Percentiles rank a stretch among this genome's conserved stretches.
These are phyloP conservation scores for Thunnus albacares DNA, from an alignment of 2,797 vertebrate species.

Conservation along the genomic window DNA sequence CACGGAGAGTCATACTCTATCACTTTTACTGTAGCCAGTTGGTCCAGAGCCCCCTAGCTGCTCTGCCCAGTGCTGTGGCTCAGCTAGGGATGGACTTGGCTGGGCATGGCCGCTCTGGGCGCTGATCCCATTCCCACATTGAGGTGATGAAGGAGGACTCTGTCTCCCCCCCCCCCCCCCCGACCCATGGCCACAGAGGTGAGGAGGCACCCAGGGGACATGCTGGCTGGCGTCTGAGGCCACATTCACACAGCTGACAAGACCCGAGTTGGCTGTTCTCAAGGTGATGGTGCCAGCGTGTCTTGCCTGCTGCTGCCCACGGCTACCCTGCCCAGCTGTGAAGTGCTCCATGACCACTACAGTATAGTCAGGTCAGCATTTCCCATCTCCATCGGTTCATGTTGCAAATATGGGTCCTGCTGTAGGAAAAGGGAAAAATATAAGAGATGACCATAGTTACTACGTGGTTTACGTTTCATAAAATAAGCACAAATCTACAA, in stretches of 20 bases:
- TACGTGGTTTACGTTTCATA: slow-evolving; percentile 1
- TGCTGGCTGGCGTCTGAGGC: slow-evolving; percentile 70
- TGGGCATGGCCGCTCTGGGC: slow-evolving; percentile 54
- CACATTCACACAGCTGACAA: slow-evolving; percentile 73
- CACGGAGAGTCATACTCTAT: slow-evolving; percentile 38
- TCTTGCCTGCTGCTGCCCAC: slow-evolving; percentile 71
- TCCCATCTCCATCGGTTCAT: slow-evolving; percentile 43
- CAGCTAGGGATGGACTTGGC: slow-evolving; percentile 65
- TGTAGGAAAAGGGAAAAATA: background rate
- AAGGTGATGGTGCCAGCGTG: slow-evolving; percentile 74
- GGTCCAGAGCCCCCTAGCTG: slow-evolving; percentile 59
- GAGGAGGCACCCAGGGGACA: slow-evolving; percentile 78
- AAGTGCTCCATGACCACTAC: slow-evolving; percentile 59
- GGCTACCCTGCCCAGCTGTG: slow-evolving; percentile 55
- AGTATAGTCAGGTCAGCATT: slow-evolving; percentile 53
- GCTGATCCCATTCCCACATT: slow-evolving; percentile 69
- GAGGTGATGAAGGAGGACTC: slow-evolving; percentile 80
- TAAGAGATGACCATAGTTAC: background rate
- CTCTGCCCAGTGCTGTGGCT: slow-evolving; percentile 63
- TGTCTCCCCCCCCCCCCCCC: slow-evolving; percentile 53
- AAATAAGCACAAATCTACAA: background rate
- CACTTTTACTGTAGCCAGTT: slow-evolving; percentile 42
- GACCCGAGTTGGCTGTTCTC: slow-evolving; percentile 55
- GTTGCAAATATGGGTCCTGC: slow-evolving; percentile 8
- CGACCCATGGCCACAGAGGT: slow-evolving; percentile 67